phyloP scores from a whole-genome alignment of 2,888 invertebrate species.

The Trissolcus japonicus region DNA sequence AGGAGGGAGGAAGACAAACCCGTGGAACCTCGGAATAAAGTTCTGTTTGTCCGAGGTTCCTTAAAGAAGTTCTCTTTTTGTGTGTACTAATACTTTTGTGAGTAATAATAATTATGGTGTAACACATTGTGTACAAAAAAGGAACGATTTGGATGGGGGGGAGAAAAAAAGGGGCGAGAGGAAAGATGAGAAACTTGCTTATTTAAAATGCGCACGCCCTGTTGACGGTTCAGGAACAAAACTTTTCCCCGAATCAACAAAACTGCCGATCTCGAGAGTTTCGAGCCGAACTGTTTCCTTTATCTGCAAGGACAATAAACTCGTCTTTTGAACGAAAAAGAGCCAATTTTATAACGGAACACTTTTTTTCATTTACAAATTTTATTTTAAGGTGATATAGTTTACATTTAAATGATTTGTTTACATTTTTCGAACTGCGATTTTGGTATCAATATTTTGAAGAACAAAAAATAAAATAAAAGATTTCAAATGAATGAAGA shows the following conservation, averaged over 20 bases:
- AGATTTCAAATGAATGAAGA: too few relatives aligned
- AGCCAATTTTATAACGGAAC: too few relatives aligned
- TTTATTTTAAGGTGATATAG: too few relatives aligned
- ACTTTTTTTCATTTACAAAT: too few relatives aligned
- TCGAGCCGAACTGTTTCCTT: constrained; percentile 49
- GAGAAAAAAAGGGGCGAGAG: constrained; percentile 3
- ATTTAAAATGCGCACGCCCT: constrained; percentile 46
- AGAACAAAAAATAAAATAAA: too few relatives aligned
- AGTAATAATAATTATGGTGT: constrained; percentile 42
- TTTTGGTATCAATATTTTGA: too few relatives aligned
- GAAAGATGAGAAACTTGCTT: constrained; percentile 23
- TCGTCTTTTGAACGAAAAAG: too few relatives aligned
- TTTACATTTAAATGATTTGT: too few relatives aligned
- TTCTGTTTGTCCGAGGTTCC: constrained; percentile 22
- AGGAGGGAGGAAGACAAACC: neutral
- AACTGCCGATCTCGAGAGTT: constrained; percentile 43
- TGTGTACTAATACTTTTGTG: constrained; percentile 27
- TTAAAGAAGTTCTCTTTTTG: neutral
- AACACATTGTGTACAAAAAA: constrained; percentile 34
- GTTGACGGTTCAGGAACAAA: constrained; percentile 50
- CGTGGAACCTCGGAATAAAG: constrained; percentile 29
- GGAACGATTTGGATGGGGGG: neutral
- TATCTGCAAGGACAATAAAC: constrained; percentile 48
- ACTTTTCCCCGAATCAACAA: constrained; percentile 52
- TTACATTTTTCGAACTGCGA: too few relatives aligned